Evolutionary conservation across 2,888 invertebrate species (phyloP).

Genomic region (Timandra comae): DNA sequence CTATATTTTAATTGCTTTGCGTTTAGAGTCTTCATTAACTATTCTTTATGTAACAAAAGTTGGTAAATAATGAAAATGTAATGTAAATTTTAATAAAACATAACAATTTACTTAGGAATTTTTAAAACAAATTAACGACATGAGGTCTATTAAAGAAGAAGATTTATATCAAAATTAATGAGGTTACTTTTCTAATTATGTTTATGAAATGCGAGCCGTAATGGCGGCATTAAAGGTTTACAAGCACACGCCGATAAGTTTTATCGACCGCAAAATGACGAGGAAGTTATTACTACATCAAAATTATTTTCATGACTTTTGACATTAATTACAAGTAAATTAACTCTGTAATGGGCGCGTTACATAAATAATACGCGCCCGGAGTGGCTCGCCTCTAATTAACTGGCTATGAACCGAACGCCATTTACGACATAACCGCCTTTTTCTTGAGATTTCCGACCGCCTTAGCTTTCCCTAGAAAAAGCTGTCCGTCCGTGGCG

Average conservation of each 20-base stretch:
- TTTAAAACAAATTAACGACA: too few species aligned
- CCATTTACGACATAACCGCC: constrained; percentile 26
- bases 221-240: constrained; percentile 3
- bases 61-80: too few species aligned
- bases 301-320: constrained; percentile 25
- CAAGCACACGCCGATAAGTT: too few species aligned
- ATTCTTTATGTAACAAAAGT: too few species aligned
- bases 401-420: constrained; percentile 30
- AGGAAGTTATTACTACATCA: constrained; percentile 10
- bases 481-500: constrained; percentile 37
- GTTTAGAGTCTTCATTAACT: too few species aligned
- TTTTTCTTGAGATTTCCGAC: constrained; percentile 67
- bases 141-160: too few species aligned
- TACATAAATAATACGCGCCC: constrained; percentile 35
- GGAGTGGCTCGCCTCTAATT: constrained; percentile 31
- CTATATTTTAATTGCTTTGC: too few species aligned
- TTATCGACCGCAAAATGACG: constrained; percentile 2
- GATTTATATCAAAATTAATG: too few species aligned
- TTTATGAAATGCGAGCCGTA: constrained; percentile 2
- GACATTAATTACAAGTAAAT: constrained; percentile 29
- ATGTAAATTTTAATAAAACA: too few species aligned
- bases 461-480: constrained; percentile 58
- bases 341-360: constrained; percentile 29
- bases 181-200: too few species aligned
- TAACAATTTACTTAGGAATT: too few species aligned